Percentiles rank a stretch among this genome's conserved stretches.
phyloP scores from a whole-genome alignment of 2,888 invertebrate species.

The Agrochola lychnidis region DNA sequence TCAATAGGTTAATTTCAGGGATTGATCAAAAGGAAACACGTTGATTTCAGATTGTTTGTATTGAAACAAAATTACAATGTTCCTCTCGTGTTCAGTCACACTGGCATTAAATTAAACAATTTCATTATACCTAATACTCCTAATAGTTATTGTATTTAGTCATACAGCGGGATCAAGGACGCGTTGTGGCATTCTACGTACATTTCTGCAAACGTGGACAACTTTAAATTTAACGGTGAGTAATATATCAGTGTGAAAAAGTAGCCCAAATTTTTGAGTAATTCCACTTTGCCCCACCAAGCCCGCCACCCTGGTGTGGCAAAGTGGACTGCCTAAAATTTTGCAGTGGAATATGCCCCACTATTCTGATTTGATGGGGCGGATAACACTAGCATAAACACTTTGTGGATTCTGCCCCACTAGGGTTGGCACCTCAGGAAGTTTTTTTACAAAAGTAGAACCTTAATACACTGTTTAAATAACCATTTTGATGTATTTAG shows the following conservation, averaged over 20 bases:
- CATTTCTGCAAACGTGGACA: not conserved
- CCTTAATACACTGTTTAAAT: no score
- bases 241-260: not conserved
- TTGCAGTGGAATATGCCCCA: no score
- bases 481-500: no score
- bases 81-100: constrained; percentile 76
- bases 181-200: constrained; percentile 2
- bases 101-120: constrained; percentile 57
- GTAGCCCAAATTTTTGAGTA: constrained; percentile 1
- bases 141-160: constrained; percentile 44
- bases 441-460: no score
- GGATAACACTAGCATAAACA: no score
- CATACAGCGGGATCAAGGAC: constrained; percentile 30
- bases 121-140: constrained; percentile 16
- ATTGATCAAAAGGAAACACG: constrained; percentile 70
- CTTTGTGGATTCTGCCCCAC: no score
- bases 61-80: constrained; percentile 83
- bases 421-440: no score
- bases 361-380: no score
- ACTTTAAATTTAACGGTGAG: not conserved
- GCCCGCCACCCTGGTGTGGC: no score
- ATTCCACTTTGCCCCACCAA: no score
- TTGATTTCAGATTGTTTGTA: constrained; percentile 80
- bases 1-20: not conserved
- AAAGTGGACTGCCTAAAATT: no score